Base-by-base conservation (phyloP, 2,888 invertebrate species). In the Drosophila maculinotata region DNA sequence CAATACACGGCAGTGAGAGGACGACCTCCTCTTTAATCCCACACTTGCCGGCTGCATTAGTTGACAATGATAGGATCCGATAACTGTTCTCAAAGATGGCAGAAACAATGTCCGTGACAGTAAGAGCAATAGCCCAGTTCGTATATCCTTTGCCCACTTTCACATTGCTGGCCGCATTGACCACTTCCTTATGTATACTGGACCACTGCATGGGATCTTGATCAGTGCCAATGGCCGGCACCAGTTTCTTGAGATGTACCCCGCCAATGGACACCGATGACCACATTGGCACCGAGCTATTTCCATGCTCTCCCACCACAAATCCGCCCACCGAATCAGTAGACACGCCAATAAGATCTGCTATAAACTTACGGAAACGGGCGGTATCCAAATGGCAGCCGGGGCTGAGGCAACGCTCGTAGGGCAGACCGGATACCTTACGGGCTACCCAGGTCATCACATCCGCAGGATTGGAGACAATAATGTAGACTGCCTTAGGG, bases 301-400 rank as follows among this genome's bases (percentile, higher is more conserved):
- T 96, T 0, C 98, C 97, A 83, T 98, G 97, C 88, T 98, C 98
- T 3, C 97, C 98, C 79, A 98, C 96, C 76, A 98, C 95, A 93
- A 95, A 97, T 0, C 96, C 97, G 81, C 97, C 96, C 73, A 95
- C 95, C 62, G 95, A 96, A 5, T 94, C 93, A 0, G 97, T 93
- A 0, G 97, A 95, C 14, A 97, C 93, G 35, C 94, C 93, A 10
- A 98, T 92, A 70, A 93, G 94, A 89, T 97, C 94, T 0, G 96
- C 95, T 38, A 98, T 92, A 41, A 97, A 92, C 89, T 95, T 96
- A 3, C 97, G 93, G 92, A 98, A 97, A 42, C 98, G 92, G 0
- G 96, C 95, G 0, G 97, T 96, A 91, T 98, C 98, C 74, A 98
- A 92, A 91, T 97, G 97, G 7, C 97, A 97, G 1, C 98, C 98